These are phyloP conservation scores for Catamblyrhynchus diadema DNA, from an alignment of 2,797 vertebrate species.

Conservation along the genomic window DNA sequence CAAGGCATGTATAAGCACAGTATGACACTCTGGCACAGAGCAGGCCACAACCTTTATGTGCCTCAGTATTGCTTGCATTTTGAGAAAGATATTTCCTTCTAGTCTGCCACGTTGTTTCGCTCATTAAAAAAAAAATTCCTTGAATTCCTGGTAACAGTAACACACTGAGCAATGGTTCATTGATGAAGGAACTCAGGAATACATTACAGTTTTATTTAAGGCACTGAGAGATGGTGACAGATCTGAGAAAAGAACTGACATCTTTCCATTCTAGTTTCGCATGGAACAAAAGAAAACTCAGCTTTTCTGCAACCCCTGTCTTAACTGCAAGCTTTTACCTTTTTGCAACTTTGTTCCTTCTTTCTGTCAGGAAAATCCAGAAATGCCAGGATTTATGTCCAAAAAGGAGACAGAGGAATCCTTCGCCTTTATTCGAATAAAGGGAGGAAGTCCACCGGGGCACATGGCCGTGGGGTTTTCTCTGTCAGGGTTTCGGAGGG, in stretches of 20 bases:
- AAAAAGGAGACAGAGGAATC: neutral
- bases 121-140: neutral
- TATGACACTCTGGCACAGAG: neutral
- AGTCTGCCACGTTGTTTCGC: neutral
- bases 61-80: neutral
- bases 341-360: neutral
- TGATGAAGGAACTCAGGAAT: neutral
- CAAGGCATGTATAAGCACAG: neutral
- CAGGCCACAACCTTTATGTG: neutral
- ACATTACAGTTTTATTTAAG: constrained; percentile 5
- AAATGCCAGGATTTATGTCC: neutral
- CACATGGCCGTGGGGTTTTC: accelerated
- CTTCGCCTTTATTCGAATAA: neutral
- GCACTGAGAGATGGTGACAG: neutral
- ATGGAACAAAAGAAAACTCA: neutral
- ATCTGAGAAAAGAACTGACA: neutral
- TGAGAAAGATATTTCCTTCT: neutral
- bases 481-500: neutral
- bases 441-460: neutral
- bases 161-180: neutral
- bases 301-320: neutral
- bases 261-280: neutral
- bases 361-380: neutral
- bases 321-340: neutral
- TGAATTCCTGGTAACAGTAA: neutral